Base-by-base conservation (phyloP, 2,797 vertebrate genomes). In the Pangasius mekongensis region DNA sequence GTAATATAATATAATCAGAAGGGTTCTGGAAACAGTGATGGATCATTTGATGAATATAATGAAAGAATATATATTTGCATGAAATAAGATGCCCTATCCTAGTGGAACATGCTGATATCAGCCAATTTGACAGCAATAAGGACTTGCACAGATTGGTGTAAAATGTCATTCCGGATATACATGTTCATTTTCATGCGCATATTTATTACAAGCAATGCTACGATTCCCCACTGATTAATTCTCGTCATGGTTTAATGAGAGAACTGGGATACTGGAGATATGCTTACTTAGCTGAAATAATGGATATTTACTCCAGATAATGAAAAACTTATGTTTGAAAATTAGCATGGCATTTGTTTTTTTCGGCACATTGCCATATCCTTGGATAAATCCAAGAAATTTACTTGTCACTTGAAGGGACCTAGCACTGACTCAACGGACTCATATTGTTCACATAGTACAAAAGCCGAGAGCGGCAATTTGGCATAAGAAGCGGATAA, bases 401-500 rank as follows among this genome's bases (percentile, higher is more conserved):
- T 39, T 64, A 16, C 74, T 71, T 47, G 56, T 13, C 22, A 58
- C 27, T 64, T n/a, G 16, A 33, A 76, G 62, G 54, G 47, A 62
- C 86, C 90, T 92, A 89, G 89, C 89, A 90, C 91, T 90, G 89
- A 81, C 89, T 94, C 90, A 80, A 84, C 92, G 93, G 91, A 86
- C 64, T 74, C 82, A 33, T 30, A 92, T 94, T 94, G 93, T 94
- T 93, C 77, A 56, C 90, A 88, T 89, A 86, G 78, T 91, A 94
- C 93, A 92, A 93, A 95, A 92, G 91, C 90, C 91, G 93, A 95
- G 93, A 92, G 93, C 92, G 91, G 82, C 69, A 81, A 93, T 95
- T 94, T 95, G 94, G 94, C 92, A 93, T 62, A 77, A 93, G 94
- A 94, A 91, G 80, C 91, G 92, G 94, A 95, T 95, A 95, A 95